phyloP scores from a whole-genome alignment of 2,113 vertebrate species.

The Crocuta crocuta region DNA sequence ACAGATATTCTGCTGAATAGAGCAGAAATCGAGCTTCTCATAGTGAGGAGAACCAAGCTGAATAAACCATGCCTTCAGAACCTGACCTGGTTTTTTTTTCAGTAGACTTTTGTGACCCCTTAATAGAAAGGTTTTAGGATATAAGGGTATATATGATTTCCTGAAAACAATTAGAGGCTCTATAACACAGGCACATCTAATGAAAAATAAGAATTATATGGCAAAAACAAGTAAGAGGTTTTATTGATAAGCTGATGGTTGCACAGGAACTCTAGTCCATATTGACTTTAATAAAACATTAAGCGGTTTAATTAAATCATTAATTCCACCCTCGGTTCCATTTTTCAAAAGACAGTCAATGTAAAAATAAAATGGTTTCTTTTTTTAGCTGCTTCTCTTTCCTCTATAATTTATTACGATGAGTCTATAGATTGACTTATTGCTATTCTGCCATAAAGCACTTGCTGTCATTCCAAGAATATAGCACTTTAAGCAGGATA shows the following conservation, averaged over 20 bases:
- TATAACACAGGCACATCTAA: neutral
- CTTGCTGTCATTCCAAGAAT: constrained; percentile 35
- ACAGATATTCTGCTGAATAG: constrained; percentile 59
- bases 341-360: constrained; percentile 65
- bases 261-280: constrained; percentile 4
- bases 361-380: constrained; percentile 74
- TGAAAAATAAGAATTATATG: constrained; percentile 56
- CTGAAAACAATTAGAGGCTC: constrained; percentile 52
- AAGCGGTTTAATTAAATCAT: constrained; percentile 72
- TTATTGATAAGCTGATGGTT: constrained; percentile 44
- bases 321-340: constrained; percentile 40
- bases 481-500: constrained; percentile 60
- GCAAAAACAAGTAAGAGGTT: constrained; percentile 34
- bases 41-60: constrained; percentile 36
- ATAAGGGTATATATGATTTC: constrained; percentile 54
- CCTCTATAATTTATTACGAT: constrained; percentile 74
- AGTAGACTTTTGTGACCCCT: constrained; percentile 36
- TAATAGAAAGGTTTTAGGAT: constrained; percentile 67
- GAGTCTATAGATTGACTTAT: constrained; percentile 68
- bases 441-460: constrained; percentile 36
- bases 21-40: constrained; percentile 49
- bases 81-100: constrained; percentile 62
- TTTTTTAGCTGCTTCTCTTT: constrained; percentile 71
- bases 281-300: constrained; percentile 65
- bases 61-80: constrained; percentile 75